phyloP scores from a whole-genome alignment of 2,113 vertebrate genomes.

The Psettodes erumei region DNA sequence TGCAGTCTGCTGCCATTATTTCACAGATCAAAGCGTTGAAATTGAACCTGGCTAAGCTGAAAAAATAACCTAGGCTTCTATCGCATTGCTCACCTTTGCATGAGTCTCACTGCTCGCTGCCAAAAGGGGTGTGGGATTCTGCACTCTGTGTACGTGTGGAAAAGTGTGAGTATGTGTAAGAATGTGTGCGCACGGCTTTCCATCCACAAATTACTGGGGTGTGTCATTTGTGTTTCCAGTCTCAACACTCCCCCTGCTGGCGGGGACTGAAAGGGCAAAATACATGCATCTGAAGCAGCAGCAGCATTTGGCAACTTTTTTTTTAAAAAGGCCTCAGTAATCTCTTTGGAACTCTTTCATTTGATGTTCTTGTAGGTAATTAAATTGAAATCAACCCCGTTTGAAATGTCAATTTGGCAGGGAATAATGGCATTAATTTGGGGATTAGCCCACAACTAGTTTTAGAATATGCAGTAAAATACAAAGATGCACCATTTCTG shows the following conservation, averaged over 20 bases:
- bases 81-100: constrained; percentile 52
- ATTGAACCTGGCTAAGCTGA: constrained; percentile 63
- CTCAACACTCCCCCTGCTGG: constrained; percentile 73
- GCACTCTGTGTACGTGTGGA: neutral
- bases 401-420: neutral
- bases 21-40: constrained; percentile 74
- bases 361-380: neutral
- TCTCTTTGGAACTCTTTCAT: neutral
- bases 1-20: constrained; percentile 69
- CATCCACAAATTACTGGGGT: neutral
- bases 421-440: neutral
- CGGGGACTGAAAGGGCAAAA: neutral
- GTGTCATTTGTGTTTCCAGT: constrained; percentile 40
- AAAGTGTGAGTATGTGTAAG: neutral
- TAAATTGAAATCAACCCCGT: neutral
- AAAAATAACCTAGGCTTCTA: constrained; percentile 24
- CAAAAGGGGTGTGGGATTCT: constrained; percentile 27
- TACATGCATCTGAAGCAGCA: neutral
- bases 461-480: no score
- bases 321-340: neutral
- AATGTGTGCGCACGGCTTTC: neutral
- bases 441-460: neutral
- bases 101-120: constrained; percentile 45
- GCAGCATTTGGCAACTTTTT: constrained; percentile 32
- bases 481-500: neutral